Evolutionary conservation across 2,113 vertebrate species (phyloP), one percentile per base, ranked within the genome.

Genomic region (Cepphus grylle): DNA sequence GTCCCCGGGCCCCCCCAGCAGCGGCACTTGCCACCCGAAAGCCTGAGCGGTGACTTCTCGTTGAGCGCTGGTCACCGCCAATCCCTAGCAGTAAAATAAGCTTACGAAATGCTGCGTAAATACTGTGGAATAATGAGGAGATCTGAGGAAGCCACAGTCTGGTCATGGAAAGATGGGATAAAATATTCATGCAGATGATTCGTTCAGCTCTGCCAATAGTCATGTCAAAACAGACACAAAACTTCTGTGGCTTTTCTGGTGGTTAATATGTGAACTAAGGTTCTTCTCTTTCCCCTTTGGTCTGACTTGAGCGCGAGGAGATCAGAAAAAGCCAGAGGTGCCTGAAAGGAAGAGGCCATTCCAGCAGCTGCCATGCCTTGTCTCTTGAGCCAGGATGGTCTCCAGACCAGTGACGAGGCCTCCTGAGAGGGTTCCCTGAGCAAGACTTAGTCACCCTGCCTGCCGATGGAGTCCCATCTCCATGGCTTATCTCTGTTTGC

Each of bases 1-100:
- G 0, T 29, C 40, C 22, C 56, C 1, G 4, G 3, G 15, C 25
- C 50, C 38, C 5, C 1, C 29, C 2, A 7, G 7, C 52, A 30
- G 45, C 73, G 72, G 26, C 66, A 3, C 6, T 58, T 43, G 40
- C 43, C 27, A 38, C 81, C 38, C 34, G 29, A 43, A 43, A 49
- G 43, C 49, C 38, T 2, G 32, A 36, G 20, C 1, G 1, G 59
- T 40, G 73, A 20, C 21, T 91, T 27, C 27, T 50, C 7, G 13
- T 15, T 3, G 36, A 40, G 62, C 8, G 1, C 40, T 49, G 29
- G 38, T 40, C 1, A 5, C 22, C 3, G 0, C 69, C n/a, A 17
- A 8, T 9, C 56, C 47, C 72, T 7, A 9, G 52, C 2, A 3
- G 45, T 55, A 11, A 27, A 43, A 83, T 4, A 23, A 56, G 67